Evolutionary conservation across 2,797 vertebrate genomes (phyloP), one percentile per base, ranked within the genome.

Genomic region (Sebastes diploproa): DNA sequence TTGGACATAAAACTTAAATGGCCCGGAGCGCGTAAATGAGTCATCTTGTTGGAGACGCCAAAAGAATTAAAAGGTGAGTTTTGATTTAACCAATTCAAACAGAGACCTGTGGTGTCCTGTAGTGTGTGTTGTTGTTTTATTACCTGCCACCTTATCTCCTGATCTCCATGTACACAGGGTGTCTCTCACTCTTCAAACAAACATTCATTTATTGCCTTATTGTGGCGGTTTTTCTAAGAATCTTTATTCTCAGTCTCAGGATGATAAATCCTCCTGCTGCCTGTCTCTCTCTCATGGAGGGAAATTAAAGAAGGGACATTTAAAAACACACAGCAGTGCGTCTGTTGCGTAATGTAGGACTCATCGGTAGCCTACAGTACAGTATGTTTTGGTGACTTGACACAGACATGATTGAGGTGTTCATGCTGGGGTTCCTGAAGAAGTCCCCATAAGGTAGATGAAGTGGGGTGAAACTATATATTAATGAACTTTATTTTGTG

Each of bases 11-110:
- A 80, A 83, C 29, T 84, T 84, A 2, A 18, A 60, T 4, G 59
- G 5, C 61, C 9, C 16, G 52, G 42, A 75, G 36, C 14, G 72
- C 79, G 69, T 18, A 42, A 42, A 42, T 3, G 46, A 78, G 78
- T 81, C 82, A 71, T 38, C 34, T 61, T 3, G 0, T 3, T 11
- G 14, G 65, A 67, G 52, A 20, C 12, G 4, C 36, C 29, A 2
- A 22, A 56, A 46, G 20, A 52, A 77, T 54, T 32, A 54, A 77
- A 87, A 42, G 90, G 90, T 91, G 83, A 88, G 90, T 82, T 77
- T 78, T 30, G 23, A 7, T 16, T 50, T 20, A 50, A 50, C 42
- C 42, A 50, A 78, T 60, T 56, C 18, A 69, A 25, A 42, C 60
- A 56, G 38, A 18, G 50, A 82, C 76, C 77, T 71, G 85, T 72